These are phyloP conservation scores for Pristis pectinata DNA, from an alignment of 2,797 vertebrate genomes.

Conservation along the genomic window DNA sequence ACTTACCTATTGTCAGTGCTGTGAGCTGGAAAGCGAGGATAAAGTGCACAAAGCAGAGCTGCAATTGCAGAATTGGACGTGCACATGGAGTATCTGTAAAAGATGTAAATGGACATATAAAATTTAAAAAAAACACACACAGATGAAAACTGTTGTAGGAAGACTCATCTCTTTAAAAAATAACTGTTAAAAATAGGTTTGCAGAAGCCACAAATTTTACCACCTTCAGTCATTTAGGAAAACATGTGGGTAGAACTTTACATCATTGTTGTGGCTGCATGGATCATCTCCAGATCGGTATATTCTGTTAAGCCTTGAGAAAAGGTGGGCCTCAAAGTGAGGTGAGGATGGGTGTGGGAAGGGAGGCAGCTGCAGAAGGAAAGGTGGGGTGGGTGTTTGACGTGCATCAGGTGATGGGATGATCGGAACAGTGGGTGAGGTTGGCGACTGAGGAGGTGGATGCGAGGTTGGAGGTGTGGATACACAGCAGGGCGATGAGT, in stretches of 20 bases:
- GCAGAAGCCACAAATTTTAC: not conserved
- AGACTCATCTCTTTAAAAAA: slow-evolving; percentile 26
- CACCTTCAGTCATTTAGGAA: not conserved
- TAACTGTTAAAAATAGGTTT: not conserved
- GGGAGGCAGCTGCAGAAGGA: not conserved
- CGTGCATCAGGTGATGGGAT: not conserved
- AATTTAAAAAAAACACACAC: not conserved
- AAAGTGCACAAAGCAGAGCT: slow-evolving; percentile 88
- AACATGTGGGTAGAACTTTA: not conserved
- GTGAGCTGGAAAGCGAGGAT: slow-evolving; percentile 93
- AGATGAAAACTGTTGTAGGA: slow-evolving; percentile 10
- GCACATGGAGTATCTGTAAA: slow-evolving; percentile 80
- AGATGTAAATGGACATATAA: not conserved
- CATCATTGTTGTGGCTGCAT: not conserved
- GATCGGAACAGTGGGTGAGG: not conserved
- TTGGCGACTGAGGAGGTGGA: not conserved
- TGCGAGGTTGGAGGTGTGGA: not conserved
- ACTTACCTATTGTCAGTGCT: slow-evolving; percentile 93
- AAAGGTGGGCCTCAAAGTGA: not conserved
- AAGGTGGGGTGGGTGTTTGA: not conserved
- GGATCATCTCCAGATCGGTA: not conserved
- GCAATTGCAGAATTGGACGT: slow-evolving; percentile 94
- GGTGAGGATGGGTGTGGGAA: not conserved
- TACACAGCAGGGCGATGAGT: not conserved
- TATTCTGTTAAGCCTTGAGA: not conserved